Evolutionary conservation across 2,113 vertebrate species (phyloP).

Genomic region (Oncorhynchus mykiss): DNA sequence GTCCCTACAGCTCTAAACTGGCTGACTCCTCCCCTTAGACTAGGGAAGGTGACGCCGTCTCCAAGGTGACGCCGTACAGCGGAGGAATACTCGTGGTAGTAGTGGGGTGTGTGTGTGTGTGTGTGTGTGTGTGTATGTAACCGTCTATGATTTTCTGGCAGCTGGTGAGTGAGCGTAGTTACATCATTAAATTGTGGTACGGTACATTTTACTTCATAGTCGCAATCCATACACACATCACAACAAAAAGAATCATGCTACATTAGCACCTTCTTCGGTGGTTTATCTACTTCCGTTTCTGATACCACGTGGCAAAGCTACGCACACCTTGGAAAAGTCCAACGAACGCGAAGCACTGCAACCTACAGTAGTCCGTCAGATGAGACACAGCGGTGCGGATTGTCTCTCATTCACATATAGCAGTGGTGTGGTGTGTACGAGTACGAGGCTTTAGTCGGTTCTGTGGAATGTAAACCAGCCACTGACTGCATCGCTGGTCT

Average conservation of each 20-base stretch:
- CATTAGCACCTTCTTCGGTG: too few relatives aligned
- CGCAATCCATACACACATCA: too few relatives aligned
- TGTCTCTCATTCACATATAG: not conserved
- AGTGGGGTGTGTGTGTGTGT: not conserved
- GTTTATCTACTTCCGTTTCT: too few relatives aligned
- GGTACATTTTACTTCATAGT: not conserved
- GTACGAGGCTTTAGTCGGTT: constrained; percentile 32
- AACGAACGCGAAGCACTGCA: too few relatives aligned
- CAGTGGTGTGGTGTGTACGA: not conserved
- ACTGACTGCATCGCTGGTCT: constrained; percentile 57
- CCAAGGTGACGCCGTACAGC: constrained; percentile 47
- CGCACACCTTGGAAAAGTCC: too few relatives aligned
- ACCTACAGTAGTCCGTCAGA: too few relatives aligned
- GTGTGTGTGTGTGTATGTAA: not conserved
- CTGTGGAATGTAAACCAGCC: constrained; percentile 69
- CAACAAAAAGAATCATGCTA: too few relatives aligned
- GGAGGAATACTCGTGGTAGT: constrained; percentile 12
- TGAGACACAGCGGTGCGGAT: too few relatives aligned
- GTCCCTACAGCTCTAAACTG: constrained; percentile 46
- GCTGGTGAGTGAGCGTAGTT: not conserved
- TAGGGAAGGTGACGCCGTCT: constrained; percentile 46
- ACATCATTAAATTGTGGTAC: not conserved
- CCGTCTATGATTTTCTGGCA: constrained; percentile 19
- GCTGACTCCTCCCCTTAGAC: constrained; percentile 34
- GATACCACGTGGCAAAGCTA: too few relatives aligned